Evolutionary conservation across 2,113 vertebrate species (phyloP).

Genomic region (Paramormyrops kingsleyae): DNA sequence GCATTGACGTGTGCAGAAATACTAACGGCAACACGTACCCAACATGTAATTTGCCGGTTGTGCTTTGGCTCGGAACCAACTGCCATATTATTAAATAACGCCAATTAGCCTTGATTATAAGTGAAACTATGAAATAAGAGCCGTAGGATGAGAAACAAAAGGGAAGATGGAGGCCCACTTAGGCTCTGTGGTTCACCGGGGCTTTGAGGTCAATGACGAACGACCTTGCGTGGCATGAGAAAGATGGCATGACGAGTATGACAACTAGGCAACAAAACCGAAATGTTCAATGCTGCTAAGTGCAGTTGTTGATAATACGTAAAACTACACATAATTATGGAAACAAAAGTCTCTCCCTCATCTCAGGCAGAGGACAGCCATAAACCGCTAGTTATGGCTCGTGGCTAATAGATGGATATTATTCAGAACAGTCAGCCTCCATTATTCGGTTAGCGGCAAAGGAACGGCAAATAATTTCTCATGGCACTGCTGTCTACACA

Average conservation of each 20-base stretch:
- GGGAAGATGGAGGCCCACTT: not conserved
- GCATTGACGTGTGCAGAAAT: not conserved
- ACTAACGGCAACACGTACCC: not conserved
- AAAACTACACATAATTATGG: not conserved
- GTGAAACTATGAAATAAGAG: not conserved
- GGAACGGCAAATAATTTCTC: not conserved
- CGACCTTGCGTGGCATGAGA: not conserved
- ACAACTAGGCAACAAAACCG: not conserved
- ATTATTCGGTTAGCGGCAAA: not conserved
- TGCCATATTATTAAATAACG: not conserved
- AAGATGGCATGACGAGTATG: not conserved
- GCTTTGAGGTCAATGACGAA: not conserved
- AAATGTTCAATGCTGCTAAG: not conserved
- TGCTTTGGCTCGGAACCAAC: not conserved
- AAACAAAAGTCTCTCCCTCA: not conserved
- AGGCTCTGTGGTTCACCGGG: not conserved
- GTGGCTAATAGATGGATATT: not conserved
- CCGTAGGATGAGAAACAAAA: not conserved
- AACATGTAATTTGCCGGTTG: not conserved
- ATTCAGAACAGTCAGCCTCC: not conserved
- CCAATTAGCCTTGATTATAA: not conserved
- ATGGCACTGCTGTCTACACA: too few relatives aligned
- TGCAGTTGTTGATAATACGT: not conserved
- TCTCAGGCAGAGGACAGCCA: not conserved
- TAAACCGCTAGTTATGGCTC: not conserved